These are phyloP conservation scores for Tragelaphus eurycerus DNA, from an alignment of 2,797 vertebrate species.

Conservation along the genomic window DNA sequence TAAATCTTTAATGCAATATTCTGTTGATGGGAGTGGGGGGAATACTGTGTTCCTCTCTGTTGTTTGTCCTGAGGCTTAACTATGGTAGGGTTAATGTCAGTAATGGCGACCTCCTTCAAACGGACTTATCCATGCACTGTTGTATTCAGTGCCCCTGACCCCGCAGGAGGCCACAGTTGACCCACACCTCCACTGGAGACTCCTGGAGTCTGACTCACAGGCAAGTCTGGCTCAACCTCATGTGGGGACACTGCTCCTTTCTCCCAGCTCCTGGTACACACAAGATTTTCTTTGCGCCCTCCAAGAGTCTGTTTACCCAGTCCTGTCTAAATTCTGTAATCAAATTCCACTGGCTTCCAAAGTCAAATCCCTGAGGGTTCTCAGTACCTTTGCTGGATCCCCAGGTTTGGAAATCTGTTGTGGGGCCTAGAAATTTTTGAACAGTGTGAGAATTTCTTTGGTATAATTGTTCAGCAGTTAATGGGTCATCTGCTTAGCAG, in stretches of 20 bases:
- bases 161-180: not conserved
- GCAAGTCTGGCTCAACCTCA: not conserved
- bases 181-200: not conserved
- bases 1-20: not conserved
- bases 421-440: not conserved
- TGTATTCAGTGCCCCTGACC: not conserved
- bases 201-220: not conserved
- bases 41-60: not conserved
- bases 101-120: not conserved
- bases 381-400: not conserved
- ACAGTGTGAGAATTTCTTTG: not conserved
- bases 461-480: not conserved
- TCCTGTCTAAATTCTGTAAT: not conserved
- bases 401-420: not conserved
- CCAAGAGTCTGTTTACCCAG: not conserved
- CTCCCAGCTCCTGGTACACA: not conserved
- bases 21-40: not conserved
- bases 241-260: not conserved
- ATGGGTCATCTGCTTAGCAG: not conserved
- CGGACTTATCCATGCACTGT: not conserved
- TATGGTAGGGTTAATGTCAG: not conserved
- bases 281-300: not conserved
- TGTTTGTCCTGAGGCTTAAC: not conserved
- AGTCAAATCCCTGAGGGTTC: not conserved
- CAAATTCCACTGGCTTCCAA: not conserved